Conservation (phyloP, 2,888 invertebrate genomes). For the Oithona nana region DNA sequence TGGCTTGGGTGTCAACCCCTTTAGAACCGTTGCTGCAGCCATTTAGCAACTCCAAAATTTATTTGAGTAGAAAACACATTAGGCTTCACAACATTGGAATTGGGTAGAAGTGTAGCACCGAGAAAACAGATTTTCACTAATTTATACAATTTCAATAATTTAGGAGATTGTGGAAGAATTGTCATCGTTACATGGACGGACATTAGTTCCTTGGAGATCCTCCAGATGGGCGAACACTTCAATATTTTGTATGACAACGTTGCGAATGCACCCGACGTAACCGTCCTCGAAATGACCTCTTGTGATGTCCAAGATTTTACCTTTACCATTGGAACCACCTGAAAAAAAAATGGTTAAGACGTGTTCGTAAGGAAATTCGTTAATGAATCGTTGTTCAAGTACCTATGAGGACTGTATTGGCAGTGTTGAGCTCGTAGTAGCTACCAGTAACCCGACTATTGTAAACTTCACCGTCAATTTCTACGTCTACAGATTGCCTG, state of each 20-base stretch:
- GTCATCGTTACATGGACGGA: background rate
- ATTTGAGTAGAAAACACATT: background rate
- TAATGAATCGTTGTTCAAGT: background rate
- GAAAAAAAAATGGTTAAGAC: background rate
- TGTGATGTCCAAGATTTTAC: background rate
- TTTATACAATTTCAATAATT: too few relatives aligned
- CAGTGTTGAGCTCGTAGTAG: conserved; percentile 16
- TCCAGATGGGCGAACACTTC: background rate
- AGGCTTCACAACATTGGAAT: background rate
- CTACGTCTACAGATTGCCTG: background rate
- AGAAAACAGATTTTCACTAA: too few relatives aligned
- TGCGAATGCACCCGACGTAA: conserved; percentile 11
- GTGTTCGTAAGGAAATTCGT: too few relatives aligned
- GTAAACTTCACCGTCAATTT: conserved; percentile 1
- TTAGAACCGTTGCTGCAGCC: background rate
- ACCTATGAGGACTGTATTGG: conserved; percentile 2
- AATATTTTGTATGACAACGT: conserved; percentile 6
- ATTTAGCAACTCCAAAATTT: background rate
- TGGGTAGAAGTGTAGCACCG: background rate
- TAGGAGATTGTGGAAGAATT: too few relatives aligned
- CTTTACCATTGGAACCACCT: conserved; percentile 2
- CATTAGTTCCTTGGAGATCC: background rate
- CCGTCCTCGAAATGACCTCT: conserved; percentile 2
- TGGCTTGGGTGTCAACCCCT: background rate
- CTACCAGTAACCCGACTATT: conserved; percentile 11